Conservation (phyloP, 2,888 invertebrate species). For the Celastrina argiolus region DNA sequence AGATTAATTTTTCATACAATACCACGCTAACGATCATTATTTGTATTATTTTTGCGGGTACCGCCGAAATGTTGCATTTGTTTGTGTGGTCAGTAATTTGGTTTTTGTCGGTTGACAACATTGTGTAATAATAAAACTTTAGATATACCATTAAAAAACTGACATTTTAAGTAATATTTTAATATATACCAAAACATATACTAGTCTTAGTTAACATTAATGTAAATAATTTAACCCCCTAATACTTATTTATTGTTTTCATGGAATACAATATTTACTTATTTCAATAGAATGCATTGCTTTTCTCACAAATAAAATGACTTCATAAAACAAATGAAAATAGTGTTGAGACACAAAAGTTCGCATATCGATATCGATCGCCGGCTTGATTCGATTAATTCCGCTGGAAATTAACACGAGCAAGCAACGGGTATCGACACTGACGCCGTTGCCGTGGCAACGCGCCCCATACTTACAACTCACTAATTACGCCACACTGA, state of each 20-base stretch:
- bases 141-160: too few relatives aligned
- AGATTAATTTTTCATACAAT: conserved; percentile 64
- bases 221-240: too few relatives aligned
- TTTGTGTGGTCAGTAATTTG: not conserved
- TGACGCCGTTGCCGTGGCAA: conserved; percentile 67
- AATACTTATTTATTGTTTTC: too few relatives aligned
- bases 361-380: conserved; percentile 59
- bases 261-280: too few relatives aligned
- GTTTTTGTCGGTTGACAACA: not conserved
- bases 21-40: conserved; percentile 32
- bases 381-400: conserved; percentile 73
- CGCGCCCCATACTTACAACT: conserved; percentile 76
- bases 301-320: not conserved
- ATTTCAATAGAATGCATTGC: too few relatives aligned
- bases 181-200: too few relatives aligned
- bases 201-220: too few relatives aligned
- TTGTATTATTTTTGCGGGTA: conserved; percentile 5
- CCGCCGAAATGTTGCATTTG: conserved; percentile 30
- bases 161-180: too few relatives aligned
- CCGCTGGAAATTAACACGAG: conserved; percentile 71
- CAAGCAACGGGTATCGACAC: conserved; percentile 68
- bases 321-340: conserved; percentile 2
- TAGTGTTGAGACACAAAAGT: conserved; percentile 39
- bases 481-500: conserved; percentile 78
- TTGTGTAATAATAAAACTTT: not conserved